Percentiles rank a stretch among this genome's conserved stretches.
These are phyloP conservation scores for Ibidorhyncha struthersii DNA, from an alignment of 2,113 vertebrate genomes.

Conservation along the genomic window DNA sequence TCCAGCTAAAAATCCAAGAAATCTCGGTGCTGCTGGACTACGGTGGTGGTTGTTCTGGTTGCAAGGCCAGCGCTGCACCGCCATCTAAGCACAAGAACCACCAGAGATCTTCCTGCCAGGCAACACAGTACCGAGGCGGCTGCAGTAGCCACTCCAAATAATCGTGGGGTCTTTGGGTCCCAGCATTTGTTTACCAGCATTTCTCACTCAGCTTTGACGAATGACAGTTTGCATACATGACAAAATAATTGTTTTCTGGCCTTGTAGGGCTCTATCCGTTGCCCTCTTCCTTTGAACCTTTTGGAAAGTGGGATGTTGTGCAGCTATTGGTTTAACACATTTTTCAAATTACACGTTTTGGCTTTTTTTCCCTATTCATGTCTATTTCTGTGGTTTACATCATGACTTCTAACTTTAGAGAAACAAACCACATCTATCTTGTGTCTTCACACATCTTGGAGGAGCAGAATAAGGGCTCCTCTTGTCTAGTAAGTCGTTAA, in stretches of 20 bases:
- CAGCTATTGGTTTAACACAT: background rate
- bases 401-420: conserved; percentile 42
- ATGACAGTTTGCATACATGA: background rate
- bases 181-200: background rate
- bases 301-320: fast-evolving
- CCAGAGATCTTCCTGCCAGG: too few relatives aligned
- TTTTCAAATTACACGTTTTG: background rate
- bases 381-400: conserved; percentile 41
- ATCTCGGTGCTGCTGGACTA: fast-evolving
- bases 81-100: fast-evolving
- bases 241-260: background rate
- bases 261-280: background rate
- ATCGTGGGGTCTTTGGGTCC: too few relatives aligned
- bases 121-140: fast-evolving
- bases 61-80: fast-evolving
- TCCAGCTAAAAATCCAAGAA: background rate
- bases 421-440: conserved; percentile 5
- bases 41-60: background rate
- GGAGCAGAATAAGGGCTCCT: background rate
- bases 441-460: background rate
- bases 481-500: background rate
- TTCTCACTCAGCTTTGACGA: background rate
- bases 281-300: background rate
- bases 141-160: fast-evolving
- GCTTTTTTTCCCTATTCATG: background rate